These are phyloP conservation scores for Liparis tanakae DNA, from an alignment of 2,797 vertebrate genomes.

Conservation along the genomic window DNA sequence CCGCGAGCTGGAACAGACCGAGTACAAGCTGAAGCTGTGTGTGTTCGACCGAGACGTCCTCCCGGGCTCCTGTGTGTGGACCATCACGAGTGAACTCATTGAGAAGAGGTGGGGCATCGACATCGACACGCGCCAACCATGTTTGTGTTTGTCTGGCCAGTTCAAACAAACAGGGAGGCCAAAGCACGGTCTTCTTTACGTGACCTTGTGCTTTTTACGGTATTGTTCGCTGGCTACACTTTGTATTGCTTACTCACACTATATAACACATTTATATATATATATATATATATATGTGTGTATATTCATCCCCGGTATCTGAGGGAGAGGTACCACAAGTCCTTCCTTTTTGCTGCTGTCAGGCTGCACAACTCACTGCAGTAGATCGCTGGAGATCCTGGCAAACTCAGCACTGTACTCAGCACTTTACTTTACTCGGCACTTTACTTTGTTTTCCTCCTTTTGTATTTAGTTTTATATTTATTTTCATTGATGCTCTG, in stretches of 20 bases:
- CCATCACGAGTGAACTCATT: conserved; percentile 96
- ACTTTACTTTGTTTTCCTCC: too few species aligned
- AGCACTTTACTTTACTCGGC: too few species aligned
- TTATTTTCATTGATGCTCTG: too few species aligned
- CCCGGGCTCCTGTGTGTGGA: conserved; percentile 95
- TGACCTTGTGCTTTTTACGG: neutral
- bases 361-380: too few species aligned
- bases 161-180: neutral
- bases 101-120: conserved; percentile 86
- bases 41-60: conserved; percentile 97
- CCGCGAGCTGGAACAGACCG: conserved; percentile 90
- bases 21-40: conserved; percentile 91
- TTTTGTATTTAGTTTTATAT: too few species aligned
- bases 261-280: neutral
- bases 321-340: too few species aligned
- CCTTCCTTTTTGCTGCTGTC: too few species aligned
- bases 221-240: neutral
- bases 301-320: too few species aligned
- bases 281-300: too few species aligned
- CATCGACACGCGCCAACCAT: neutral
- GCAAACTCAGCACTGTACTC: too few species aligned
- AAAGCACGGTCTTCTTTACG: neutral
- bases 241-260: neutral
- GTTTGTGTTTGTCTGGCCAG: neutral
- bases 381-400: too few species aligned